phyloP scores from a whole-genome alignment of 2,797 vertebrate genomes.

The Toxotes lorentzi region DNA sequence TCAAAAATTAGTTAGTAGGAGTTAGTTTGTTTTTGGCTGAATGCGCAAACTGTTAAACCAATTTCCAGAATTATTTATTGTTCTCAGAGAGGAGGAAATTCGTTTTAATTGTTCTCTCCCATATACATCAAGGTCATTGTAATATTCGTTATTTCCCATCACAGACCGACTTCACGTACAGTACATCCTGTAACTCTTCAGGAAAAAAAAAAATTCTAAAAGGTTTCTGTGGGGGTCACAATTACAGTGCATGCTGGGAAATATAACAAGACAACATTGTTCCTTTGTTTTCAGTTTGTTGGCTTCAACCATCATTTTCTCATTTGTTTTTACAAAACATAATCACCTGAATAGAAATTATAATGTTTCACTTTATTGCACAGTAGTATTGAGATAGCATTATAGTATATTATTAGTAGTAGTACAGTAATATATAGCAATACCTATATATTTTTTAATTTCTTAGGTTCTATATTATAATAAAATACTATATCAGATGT shows the following conservation, averaged over 20 bases:
- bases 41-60: background rate
- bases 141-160: constrained; percentile 10
- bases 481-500: background rate
- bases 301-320: background rate
- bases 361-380: background rate
- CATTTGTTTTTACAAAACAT: background rate
- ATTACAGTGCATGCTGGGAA: constrained; percentile 26
- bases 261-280: background rate
- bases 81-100: constrained; percentile 14
- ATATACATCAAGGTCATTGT: constrained; percentile 1
- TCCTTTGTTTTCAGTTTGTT: background rate
- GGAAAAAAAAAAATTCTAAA: constrained; percentile 1
- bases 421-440: background rate
- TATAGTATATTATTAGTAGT: background rate
- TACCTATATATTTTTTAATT: background rate
- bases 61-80: background rate
- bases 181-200: constrained; percentile 27
- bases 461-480: background rate
- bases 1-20: too few relatives aligned
- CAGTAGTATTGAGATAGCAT: background rate
- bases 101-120: constrained; percentile 12
- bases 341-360: background rate
- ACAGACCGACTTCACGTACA: background rate
- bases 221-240: constrained; percentile 10
- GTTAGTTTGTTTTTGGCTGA: background rate